These are phyloP conservation scores for Priocnemis perturbator DNA, from an alignment of 2,888 invertebrate species.

Conservation along the genomic window DNA sequence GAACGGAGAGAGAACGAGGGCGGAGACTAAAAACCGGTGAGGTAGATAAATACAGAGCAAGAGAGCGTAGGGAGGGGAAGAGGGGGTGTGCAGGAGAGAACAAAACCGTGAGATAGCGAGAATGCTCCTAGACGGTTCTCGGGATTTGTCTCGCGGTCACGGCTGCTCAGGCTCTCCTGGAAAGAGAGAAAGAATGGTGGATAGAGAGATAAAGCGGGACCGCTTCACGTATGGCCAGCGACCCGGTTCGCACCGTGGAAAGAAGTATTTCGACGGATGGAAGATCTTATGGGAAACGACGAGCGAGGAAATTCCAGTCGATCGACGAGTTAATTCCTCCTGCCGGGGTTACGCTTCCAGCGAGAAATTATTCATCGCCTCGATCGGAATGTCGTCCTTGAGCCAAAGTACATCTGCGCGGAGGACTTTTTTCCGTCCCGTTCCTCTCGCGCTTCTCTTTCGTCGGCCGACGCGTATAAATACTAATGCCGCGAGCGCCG, in stretches of 20 bases:
- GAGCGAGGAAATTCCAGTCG: conserved; percentile 32
- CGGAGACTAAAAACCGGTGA: conserved; percentile 17
- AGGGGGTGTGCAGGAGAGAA: neutral
- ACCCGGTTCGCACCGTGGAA: conserved; percentile 12
- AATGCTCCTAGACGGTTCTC: conserved; percentile 39
- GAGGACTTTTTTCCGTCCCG: no score
- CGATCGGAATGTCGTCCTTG: neutral
- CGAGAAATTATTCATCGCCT: conserved; percentile 36
- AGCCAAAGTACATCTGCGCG: no score
- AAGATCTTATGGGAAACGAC: conserved; percentile 45
- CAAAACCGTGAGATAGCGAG: neutral
- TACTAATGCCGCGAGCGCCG: no score
- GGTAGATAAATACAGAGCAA: conserved; percentile 24
- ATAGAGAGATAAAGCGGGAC: conserved; percentile 9
- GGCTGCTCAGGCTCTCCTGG: conserved; percentile 29
- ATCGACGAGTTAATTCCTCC: conserved; percentile 38
- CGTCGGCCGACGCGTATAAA: no score
- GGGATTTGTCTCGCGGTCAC: conserved; percentile 58
- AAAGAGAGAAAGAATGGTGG: conserved; percentile 12
- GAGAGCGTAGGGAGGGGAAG: conserved; percentile 31
- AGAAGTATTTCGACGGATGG: conserved; percentile 46
- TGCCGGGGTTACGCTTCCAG: conserved; percentile 21
- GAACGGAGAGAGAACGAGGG: conserved; percentile 18
- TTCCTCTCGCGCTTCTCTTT: no score
- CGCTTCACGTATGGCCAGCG: no score